A percentile compares a stretch with the other conserved stretches of the same genome.
These are phyloP conservation scores for Xestia ashworthii DNA, from an alignment of 2,888 invertebrate species.

Conservation along the genomic window DNA sequence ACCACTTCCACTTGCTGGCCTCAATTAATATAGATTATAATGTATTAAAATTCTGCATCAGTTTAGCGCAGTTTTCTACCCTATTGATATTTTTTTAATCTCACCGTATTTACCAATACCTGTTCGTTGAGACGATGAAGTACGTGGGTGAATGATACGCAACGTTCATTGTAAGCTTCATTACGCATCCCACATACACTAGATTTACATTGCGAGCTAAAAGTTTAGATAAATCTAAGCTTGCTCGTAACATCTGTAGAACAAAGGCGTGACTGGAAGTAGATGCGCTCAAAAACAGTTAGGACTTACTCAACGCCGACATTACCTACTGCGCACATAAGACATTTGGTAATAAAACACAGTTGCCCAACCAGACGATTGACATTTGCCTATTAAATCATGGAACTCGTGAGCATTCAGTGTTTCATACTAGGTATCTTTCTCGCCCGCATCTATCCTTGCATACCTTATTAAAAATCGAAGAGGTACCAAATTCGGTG, in stretches of 20 bases:
- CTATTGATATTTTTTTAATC: constrained; percentile 49
- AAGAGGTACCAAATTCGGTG: constrained; percentile 16
- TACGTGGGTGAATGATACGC: constrained; percentile 34
- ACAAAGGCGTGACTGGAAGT: constrained; percentile 69
- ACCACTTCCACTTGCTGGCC: constrained; percentile 82
- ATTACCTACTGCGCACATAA: constrained; percentile 75
- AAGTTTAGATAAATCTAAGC: constrained; percentile 17
- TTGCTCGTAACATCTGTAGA: constrained; percentile 51
- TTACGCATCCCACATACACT: constrained; percentile 33
- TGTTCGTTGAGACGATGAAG: constrained; percentile 34
- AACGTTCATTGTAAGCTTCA: constrained; percentile 22
- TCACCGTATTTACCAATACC: constrained; percentile 24
- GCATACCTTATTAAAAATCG: constrained; percentile 66
- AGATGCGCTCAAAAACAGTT: constrained; percentile 76
- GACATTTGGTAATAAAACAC: constrained; percentile 85
- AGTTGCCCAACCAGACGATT: constrained; percentile 84
- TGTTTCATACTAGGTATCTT: constrained; percentile 70
- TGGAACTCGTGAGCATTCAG: constrained; percentile 72
- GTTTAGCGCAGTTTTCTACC: constrained; percentile 53
- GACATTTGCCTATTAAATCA: constrained; percentile 84
- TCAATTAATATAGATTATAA: constrained; percentile 85
- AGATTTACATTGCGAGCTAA: constrained; percentile 24
- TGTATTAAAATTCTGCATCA: constrained; percentile 78
- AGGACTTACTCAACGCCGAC: constrained; percentile 78
- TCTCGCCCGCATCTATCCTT: constrained; percentile 61